Evolutionary conservation across 2,797 vertebrate genomes (phyloP).

Genomic region (Pantherophis alleghaniensis): DNA sequence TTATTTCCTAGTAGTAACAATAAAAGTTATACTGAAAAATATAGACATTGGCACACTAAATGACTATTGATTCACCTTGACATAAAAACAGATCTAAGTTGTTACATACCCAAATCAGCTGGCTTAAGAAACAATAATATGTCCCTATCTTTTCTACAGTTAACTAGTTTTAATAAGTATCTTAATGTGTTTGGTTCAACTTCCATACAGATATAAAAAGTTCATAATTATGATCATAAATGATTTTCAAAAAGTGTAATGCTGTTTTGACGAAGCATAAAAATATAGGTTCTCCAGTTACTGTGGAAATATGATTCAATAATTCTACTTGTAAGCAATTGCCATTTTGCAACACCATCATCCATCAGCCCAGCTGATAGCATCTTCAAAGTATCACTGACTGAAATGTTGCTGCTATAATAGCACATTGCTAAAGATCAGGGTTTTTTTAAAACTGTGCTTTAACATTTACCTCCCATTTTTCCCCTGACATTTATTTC

Average conservation of each 20-base stretch:
- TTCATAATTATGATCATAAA: neutral
- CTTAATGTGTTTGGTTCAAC: neutral
- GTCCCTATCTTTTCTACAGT: neutral
- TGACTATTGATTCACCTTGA: neutral
- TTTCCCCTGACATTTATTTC: conserved; percentile 35
- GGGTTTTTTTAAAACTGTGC: neutral
- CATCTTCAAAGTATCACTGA: neutral
- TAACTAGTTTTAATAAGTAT: neutral
- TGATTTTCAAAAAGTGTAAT: neutral
- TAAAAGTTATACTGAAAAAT: neutral
- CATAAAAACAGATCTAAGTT: neutral
- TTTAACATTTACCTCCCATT: neutral
- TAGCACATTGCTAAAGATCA: neutral
- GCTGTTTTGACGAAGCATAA: neutral
- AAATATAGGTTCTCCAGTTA: conserved; percentile 1
- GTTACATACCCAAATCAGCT: neutral
- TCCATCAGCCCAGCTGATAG: conserved; percentile 12
- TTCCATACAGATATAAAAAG: neutral
- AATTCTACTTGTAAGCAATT: neutral
- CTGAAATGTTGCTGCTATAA: conserved; percentile 6
- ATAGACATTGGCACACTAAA: neutral
- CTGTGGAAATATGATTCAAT: neutral
- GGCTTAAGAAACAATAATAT: neutral
- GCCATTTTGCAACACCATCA: neutral
- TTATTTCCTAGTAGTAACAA: neutral